Evolutionary conservation across 2,113 vertebrate species (phyloP), one percentile per base, ranked within the genome.

Genomic region (Sylvietta virens): DNA sequence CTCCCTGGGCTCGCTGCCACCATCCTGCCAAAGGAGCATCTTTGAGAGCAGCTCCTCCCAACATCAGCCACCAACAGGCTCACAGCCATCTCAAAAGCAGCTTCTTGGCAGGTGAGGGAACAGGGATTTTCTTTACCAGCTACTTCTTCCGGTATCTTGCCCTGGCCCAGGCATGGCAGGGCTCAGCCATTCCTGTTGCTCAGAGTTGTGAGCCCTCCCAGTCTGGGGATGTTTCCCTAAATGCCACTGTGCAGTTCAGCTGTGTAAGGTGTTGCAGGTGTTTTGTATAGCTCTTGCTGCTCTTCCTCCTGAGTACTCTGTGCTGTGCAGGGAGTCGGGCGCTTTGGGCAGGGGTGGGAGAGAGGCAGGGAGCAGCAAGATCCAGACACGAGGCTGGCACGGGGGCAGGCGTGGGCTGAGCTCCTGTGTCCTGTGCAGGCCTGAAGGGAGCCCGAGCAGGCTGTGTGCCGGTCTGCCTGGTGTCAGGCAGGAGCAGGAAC

Each of bases 371-470:
- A 91, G 51, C 66, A 37, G 57, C 2, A 8, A 22, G 35, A 47
- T 42, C 4, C 7, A 40, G 67, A 9, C 4, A 10, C 3, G 58
- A 27, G 31, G 39, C 53, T 50, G 69, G 47, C 19, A 6, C 6
- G 0, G 7, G 47, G 37, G 13, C n/a, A 24, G 33, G 33, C 0
- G 0, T 4, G 45, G 56, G 28, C 72, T 60, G 45, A 67, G 21
- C 67, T 54, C 31, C 84, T 62, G 57, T 0, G 0, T 65, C 35
- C 67, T 31, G 40, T 91, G 12, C 24, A 67, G 61, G 31, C 8
- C 1, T 8, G 42, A 44, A n/a, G n/a, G n/a, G n/a, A n/a, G n/a
- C n/a, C n/a, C n/a, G n/a, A n/a, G n/a, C n/a, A n/a, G n/a, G n/a
- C n/a, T n/a, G n/a, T n/a, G n/a, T n/a, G n/a, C n/a, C n/a, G n/a